Percentiles rank a stretch among this genome's conserved stretches.
These are phyloP conservation scores for Hippocampus comes DNA, from an alignment of 2,113 vertebrate species.

Conservation along the genomic window DNA sequence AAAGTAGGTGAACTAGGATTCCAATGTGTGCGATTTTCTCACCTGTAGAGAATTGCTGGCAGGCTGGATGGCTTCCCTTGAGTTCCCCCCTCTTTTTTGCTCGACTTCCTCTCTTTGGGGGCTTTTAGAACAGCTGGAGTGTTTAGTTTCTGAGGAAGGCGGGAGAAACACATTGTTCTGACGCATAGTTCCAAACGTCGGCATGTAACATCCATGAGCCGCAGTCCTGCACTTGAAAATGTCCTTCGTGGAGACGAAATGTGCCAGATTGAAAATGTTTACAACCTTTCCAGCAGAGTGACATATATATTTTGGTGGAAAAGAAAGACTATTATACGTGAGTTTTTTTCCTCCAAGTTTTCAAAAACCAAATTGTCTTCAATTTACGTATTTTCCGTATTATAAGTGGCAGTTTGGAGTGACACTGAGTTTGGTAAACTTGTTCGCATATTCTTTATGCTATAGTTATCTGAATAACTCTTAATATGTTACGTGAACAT, in stretches of 20 bases:
- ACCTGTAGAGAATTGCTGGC: constrained; percentile 94
- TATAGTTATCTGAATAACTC: no score
- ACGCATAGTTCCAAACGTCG: background rate
- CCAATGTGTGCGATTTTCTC: background rate
- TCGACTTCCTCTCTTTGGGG: constrained; percentile 94
- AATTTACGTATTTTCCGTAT: no score
- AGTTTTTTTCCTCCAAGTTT: no score
- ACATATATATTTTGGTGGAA: no score
- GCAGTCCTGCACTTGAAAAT: constrained; percentile 8
- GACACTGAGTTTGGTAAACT: no score
- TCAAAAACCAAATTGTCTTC: no score
- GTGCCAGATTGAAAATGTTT: no score
- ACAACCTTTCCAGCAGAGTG: no score
- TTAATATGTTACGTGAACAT: no score
- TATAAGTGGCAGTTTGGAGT: no score
- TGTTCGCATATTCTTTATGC: no score
- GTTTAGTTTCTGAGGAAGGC: constrained; percentile 81
- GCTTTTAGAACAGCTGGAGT: constrained; percentile 87
- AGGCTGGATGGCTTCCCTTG: constrained; percentile 83
- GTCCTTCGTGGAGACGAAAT: background rate
- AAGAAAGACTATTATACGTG: no score
- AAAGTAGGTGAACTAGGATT: background rate
- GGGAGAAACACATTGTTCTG: background rate
- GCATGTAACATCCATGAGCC: constrained; percentile 8
- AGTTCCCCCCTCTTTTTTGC: constrained; percentile 92